Base-by-base conservation (phyloP, 2,113 vertebrate genomes). In the Psilopogon haemacephalus region DNA sequence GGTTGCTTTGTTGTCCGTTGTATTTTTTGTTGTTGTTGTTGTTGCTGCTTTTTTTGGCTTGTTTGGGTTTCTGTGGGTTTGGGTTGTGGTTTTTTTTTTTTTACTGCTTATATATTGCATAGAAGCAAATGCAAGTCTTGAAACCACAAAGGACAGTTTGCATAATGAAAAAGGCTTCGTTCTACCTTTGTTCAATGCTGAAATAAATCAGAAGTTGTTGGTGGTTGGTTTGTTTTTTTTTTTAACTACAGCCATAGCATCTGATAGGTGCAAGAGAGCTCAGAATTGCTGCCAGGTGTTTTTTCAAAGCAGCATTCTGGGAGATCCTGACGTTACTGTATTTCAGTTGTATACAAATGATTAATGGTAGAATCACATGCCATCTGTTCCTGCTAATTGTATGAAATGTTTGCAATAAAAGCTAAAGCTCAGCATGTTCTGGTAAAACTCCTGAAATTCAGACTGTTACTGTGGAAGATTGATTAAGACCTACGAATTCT, bases 381-480 rank as follows among this genome's bases (percentile, higher is more conserved):
- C 93, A 95, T 95, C 94, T 95, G 94, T 94, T 95, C 84, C 70
- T 80, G 87, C 75, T 96, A 93, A 90, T 96, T 92, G 91, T 63
- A 77, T 84, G 74, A 89, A 96, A 93, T 89, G 71, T 79, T 94
- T 90, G 80, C 59, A 92, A 94, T 93, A 95, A 93, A 93, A 80
- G 33, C 44, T 75, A 75, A 94, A 94, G 73, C 71, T 86, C 74
- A 48, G 44, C 0, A 0, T 83, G 84, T 94, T 89, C 94, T 95
- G 74, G 87, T 96, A 85, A 90, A 90, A 89, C 68, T 84, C 65
- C 77, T 52, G 46, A 83, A 92, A 91, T 92, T 89, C 74, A 93
- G 68, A 48, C 33, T 27, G 56, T 75, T 79, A 79, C 38, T 67
- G 20, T 52, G 56, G 60, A 96, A 91, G 91, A 92, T 90, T 96